Base-by-base conservation (phyloP, 1,140 invertebrate genomes). In the Scaptomyza hsui region DNA sequence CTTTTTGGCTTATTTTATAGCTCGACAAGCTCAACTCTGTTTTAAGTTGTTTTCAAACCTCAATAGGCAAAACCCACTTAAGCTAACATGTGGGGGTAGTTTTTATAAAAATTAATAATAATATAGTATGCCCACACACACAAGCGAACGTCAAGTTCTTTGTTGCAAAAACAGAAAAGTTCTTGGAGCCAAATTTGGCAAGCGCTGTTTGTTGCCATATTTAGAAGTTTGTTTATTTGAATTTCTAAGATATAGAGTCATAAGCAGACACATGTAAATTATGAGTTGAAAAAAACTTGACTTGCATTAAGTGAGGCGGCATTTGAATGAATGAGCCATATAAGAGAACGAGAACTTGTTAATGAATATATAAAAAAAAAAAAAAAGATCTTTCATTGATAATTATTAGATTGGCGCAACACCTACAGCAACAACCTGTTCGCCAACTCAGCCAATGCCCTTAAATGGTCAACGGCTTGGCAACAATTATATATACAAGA, bases 321-420 rank as follows among this genome's bases (percentile, higher is more conserved):
- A 67, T 73, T 73, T 62, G 42, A 75, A 65, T 51, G 62, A 62
- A 62, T 41, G 75, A 65, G 41, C 60, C 32, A 37, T 12, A 37
- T 65, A 72, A 63, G 53, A 57, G 52, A 52, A 39, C 51, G 56
- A 69, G 37, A 73, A 86, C 74, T 72, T 88, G 82, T 86, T 86
- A 86, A 88, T 86, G 82, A 86, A 86, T 81, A 48, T 32, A n/a
- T 24, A 18, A 60, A 39, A 24, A 60, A 19, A 32, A 21, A 18
- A 24, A 75, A 70, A 81, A 75, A 75, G 78, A 88, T 88, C 78
- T 60, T 88, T 82, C 82, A 86, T 86, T 86, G 82, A 86, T 85
- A 88, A 85, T 85, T 77, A 86, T 78, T 77, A 78, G 80, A 85
- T 85, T 79, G 75, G 68, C 70, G 49, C 67, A 68, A 59, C 57